Evolutionary conservation across 2,888 invertebrate genomes (phyloP).

Genomic region (Cancer borealis): DNA sequence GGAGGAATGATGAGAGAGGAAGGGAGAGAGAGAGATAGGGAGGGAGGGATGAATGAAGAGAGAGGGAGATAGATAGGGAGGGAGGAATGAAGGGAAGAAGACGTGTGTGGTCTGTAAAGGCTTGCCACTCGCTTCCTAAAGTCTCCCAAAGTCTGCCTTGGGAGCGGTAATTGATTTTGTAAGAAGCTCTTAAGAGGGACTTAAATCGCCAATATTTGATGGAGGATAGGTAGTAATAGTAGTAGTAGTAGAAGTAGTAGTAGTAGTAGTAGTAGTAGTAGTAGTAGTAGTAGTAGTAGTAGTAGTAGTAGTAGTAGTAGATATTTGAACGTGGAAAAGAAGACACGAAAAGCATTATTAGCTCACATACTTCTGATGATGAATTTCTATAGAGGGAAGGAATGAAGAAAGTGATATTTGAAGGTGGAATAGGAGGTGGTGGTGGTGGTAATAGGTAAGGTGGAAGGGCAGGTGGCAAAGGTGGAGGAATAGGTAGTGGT

Average conservation of each 20-base stretch:
- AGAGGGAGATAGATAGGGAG: too few relatives aligned
- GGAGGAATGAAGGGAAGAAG: neutral
- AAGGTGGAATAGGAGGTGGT: neutral
- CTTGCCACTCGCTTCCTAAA: constrained; percentile 7
- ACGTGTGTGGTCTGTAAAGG: constrained; percentile 18
- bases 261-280: constrained; percentile 20
- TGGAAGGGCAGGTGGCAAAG: neutral
- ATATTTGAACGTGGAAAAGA: neutral
- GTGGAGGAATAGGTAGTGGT: neutral
- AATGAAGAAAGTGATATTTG: neutral
- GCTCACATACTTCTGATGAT: neutral
- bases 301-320: neutral
- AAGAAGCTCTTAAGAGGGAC: constrained; percentile 51
- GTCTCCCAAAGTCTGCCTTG: constrained; percentile 40
- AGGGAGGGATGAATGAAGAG: too few relatives aligned
- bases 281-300: neutral
- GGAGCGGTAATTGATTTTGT: constrained; percentile 61
- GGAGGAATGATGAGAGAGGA: neutral
- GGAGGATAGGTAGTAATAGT: constrained; percentile 18
- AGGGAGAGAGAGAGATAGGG: too few relatives aligned
- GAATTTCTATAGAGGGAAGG: neutral
- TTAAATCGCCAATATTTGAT: constrained; percentile 55
- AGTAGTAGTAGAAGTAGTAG: neutral
- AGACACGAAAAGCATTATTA: neutral
- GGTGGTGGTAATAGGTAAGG: neutral